A percentile compares a stretch with the other conserved stretches of the same genome.
Conservation (phyloP, 64 coral and sea anemone genomes). For the Stichodactyla mertensii region DNA sequence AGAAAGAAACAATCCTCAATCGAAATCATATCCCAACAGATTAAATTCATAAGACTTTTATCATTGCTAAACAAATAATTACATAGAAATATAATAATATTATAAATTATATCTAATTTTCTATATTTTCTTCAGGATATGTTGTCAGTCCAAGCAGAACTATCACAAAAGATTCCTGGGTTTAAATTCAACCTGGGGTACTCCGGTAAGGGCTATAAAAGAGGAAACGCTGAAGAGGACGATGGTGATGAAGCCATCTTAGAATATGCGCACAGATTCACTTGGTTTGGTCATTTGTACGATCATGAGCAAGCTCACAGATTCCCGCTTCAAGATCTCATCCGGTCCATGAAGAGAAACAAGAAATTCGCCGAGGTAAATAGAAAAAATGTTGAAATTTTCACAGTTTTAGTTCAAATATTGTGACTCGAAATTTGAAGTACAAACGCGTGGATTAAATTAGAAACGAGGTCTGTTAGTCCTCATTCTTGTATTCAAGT, state of each 20-base stretch:
- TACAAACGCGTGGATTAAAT: too few species aligned
- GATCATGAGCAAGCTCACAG: slow-evolving; percentile 96
- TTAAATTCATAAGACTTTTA: too few species aligned
- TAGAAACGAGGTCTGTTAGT: too few species aligned
- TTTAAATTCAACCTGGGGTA: slow-evolving; percentile 97
- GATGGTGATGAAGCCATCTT: slow-evolving; percentile 79
- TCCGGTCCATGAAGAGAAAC: slow-evolving; percentile 68
- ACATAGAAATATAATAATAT: too few species aligned
- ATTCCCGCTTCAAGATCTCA: slow-evolving; percentile 55
- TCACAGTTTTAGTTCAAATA: too few species aligned
- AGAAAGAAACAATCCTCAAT: too few species aligned
- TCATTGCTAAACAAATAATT: too few species aligned
- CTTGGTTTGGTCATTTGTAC: slow-evolving; percentile 96
- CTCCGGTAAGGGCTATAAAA: slow-evolving; percentile 75
- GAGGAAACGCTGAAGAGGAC: slow-evolving; percentile 71
- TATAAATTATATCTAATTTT: too few species aligned
- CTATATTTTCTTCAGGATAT: slow-evolving; percentile 47
- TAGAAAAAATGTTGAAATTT: neutral
- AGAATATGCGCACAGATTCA: slow-evolving; percentile 67
- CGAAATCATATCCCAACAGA: too few species aligned
- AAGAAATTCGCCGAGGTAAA: slow-evolving; percentile 83
- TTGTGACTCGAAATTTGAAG: too few species aligned
- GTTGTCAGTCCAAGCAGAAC: slow-evolving; percentile 60
- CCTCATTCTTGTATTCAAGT: too few species aligned
- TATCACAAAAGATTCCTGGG: slow-evolving; percentile 75